phyloP scores from a whole-genome alignment of 35 echinoderm and acorn worm species.

The Anneissia japonica region DNA sequence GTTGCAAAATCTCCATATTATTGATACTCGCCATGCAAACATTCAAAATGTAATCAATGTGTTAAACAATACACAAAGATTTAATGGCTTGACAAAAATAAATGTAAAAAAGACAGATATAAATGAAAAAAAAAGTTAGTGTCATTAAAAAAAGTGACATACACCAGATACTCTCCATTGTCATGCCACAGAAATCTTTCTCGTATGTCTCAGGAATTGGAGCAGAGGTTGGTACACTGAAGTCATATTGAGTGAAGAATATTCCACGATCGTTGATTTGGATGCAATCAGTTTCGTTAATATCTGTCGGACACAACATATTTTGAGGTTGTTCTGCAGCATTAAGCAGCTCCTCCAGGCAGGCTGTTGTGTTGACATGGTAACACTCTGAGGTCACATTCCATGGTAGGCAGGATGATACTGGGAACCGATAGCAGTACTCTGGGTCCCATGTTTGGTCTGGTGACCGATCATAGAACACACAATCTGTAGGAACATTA shows the following conservation, averaged over 20 bases:
- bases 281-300: slow-evolving; percentile 40
- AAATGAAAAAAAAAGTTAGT: no score
- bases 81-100: no score
- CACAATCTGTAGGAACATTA: slow-evolving; percentile 50
- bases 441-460: slow-evolving; percentile 69
- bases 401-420: slow-evolving; percentile 40
- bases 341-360: slow-evolving; percentile 11
- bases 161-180: slow-evolving; percentile 50
- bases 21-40: no score
- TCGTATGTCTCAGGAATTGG: slow-evolving; percentile 5
- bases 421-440: slow-evolving; percentile 34
- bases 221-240: slow-evolving; percentile 23
- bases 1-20: no score
- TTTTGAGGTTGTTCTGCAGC: background rate
- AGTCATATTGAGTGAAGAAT: slow-evolving; percentile 54
- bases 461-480: slow-evolving; percentile 60
- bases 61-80: no score
- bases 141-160: background rate
- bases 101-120: no score
- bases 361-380: slow-evolving; percentile 47
- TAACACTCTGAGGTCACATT: slow-evolving; percentile 60
- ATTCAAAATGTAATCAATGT: no score
- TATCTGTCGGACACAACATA: slow-evolving; percentile 20
- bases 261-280: slow-evolving; percentile 63
- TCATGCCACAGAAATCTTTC: slow-evolving; percentile 56